A percentile compares a stretch with the other conserved stretches of the same genome.
phyloP scores from a whole-genome alignment of 2,888 invertebrate genomes.

The Cyclophora punctaria region DNA sequence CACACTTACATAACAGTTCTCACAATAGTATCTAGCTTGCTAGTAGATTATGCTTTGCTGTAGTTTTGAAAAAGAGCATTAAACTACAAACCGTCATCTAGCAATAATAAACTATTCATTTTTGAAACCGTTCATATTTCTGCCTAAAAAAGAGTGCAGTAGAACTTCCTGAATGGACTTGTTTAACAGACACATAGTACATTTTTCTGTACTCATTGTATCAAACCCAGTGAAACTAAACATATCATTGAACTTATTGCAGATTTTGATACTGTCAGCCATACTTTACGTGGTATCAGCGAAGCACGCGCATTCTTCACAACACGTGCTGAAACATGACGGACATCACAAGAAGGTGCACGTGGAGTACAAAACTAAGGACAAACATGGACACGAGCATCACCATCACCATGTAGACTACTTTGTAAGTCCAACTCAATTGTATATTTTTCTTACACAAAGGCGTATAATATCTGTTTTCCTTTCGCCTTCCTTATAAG shows the following conservation, averaged over 20 bases:
- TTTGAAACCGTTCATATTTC: too few relatives aligned
- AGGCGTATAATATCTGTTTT: not conserved
- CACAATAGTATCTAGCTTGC: too few relatives aligned
- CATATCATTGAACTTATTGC: not conserved
- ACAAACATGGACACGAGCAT: conserved; percentile 15
- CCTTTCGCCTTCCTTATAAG: not conserved
- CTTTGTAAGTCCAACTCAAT: conserved; percentile 16
- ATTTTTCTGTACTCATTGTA: too few relatives aligned
- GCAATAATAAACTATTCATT: too few relatives aligned
- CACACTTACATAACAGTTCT: too few relatives aligned
- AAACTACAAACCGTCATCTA: too few relatives aligned
- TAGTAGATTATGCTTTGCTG: too few relatives aligned
- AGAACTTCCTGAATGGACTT: too few relatives aligned
- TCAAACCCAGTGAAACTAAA: too few relatives aligned
- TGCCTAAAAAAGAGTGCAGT: too few relatives aligned
- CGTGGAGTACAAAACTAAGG: conserved; percentile 2
- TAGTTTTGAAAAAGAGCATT: too few relatives aligned
- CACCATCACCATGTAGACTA: conserved; percentile 21
- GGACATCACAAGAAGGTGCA: conserved; percentile 25
- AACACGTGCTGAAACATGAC: conserved; percentile 28
- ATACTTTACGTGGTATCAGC: conserved; percentile 18
- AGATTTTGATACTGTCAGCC: conserved; percentile 9
- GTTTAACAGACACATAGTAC: too few relatives aligned
- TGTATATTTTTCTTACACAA: not conserved
- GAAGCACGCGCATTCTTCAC: conserved; percentile 27